Evolutionary conservation across 2,888 invertebrate species (phyloP).

Genomic region (Nomada goodeniana): DNA sequence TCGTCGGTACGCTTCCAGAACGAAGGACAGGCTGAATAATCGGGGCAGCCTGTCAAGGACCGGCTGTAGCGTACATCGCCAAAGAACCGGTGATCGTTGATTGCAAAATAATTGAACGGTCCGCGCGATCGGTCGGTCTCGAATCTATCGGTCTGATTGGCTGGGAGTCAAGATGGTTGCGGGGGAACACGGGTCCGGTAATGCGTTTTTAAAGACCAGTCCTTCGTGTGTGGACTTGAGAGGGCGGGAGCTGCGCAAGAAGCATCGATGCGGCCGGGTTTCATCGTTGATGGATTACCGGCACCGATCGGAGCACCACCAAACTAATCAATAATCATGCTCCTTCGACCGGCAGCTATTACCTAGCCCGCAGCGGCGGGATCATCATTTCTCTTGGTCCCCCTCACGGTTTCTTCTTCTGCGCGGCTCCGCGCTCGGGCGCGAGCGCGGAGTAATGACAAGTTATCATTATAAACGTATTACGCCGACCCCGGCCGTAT

Average conservation of each 20-base stretch:
- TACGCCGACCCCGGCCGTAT: slow-evolving; percentile 65
- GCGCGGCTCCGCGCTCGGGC: slow-evolving; percentile 55
- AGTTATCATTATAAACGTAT: slow-evolving; percentile 82
- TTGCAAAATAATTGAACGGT: slow-evolving; percentile 84
- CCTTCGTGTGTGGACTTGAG: slow-evolving; percentile 71
- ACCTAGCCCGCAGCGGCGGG: slow-evolving; percentile 77
- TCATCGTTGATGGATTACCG: slow-evolving; percentile 83
- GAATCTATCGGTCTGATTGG: slow-evolving; percentile 82
- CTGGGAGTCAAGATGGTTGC: slow-evolving; percentile 46
- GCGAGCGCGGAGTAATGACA: slow-evolving; percentile 75
- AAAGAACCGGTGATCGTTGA: slow-evolving; percentile 71
- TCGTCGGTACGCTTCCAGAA: neutral
- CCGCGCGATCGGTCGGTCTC: slow-evolving; percentile 79
- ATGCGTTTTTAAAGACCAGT: slow-evolving; percentile 85
- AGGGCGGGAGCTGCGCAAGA: slow-evolving; percentile 68
- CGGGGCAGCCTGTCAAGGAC: neutral
- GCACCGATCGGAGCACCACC: slow-evolving; percentile 81
- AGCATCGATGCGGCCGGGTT: slow-evolving; percentile 66
- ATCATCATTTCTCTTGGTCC: slow-evolving; percentile 80
- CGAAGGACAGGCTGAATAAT: neutral
- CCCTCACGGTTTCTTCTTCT: slow-evolving; percentile 42
- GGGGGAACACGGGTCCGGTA: slow-evolving; percentile 73
- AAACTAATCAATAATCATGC: slow-evolving; percentile 84
- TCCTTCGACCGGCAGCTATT: slow-evolving; percentile 77
- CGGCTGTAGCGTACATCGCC: neutral